Percentiles rank a stretch among this genome's conserved stretches.
Conservation (phyloP, 2,797 vertebrate genomes). For the Monodelphis domestica region DNA sequence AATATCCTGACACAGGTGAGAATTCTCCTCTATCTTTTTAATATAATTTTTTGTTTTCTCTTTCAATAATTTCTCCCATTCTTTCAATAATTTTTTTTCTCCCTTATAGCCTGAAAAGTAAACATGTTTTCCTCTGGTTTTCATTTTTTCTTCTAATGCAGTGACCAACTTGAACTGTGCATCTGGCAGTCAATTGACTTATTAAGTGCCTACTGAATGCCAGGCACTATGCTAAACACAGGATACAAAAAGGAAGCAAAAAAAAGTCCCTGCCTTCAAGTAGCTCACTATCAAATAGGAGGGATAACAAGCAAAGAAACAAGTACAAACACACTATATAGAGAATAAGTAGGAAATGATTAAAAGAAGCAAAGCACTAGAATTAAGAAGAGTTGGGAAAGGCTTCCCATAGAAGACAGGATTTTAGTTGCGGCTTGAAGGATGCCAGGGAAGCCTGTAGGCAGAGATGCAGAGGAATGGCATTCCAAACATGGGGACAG, state of each 20-base stretch:
- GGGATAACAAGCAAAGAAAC: background rate
- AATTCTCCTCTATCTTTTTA: background rate
- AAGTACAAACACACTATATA: background rate
- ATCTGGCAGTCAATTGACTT: background rate
- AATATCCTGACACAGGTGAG: background rate
- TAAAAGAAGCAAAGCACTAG: background rate
- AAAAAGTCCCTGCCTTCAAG: background rate
- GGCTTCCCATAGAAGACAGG: background rate
- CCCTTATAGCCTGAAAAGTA: background rate
- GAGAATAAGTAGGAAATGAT: background rate
- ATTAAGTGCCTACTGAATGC: background rate
- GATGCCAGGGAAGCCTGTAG: background rate
- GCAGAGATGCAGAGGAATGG: background rate
- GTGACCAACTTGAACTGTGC: rapidly evolving
- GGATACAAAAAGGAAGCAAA: background rate
- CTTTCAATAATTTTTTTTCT: background rate
- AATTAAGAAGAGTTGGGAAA: background rate
- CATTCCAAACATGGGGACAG: background rate
- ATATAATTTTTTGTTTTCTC: background rate
- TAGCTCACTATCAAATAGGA: background rate
- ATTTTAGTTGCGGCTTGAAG: background rate
- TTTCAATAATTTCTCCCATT: background rate
- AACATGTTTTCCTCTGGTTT: background rate
- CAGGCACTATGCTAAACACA: rapidly evolving
- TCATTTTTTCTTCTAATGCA: background rate